Base-by-base conservation (phyloP, 2,888 invertebrate genomes). In the Scaptomyza caliginosa region DNA sequence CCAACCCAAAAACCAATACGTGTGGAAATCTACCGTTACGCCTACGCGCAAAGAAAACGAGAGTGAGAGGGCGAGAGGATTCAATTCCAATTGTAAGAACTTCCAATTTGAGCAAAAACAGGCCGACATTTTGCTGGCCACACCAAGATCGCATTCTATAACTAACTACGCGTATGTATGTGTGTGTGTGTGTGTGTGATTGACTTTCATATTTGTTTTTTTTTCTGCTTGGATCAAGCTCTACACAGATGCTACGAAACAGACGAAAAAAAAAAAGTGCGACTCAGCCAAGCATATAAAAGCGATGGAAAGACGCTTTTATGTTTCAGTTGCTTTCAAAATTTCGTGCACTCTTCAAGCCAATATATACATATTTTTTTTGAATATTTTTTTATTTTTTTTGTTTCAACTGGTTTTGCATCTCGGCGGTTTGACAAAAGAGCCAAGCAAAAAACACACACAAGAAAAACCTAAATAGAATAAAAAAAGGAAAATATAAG, bases 251-350 rank as follows among this genome's bases (percentile, higher is more conserved):
- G 28, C 34, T 62, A 60, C 13, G 11, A 11, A n/a, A n/a, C n/a
- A n/a, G n/a, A n/a, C n/a, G n/a, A n/a, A n/a, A 32, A 0, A 24
- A 24, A 2, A 32, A 74, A 62, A 71, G 42, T 60, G 62, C 58
- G 40, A 49, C 43, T 58, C 72, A 67, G 34, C 56, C 39, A 67
- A 82, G 70, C 88, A 68, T 83, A 83, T 83, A 83, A 83, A 83
- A 83, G 83, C 76, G 62, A 38, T 64, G 60, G 46, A 39, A 56
- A 67, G 62, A 54, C 67, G 64, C 64, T 57, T 57, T 67, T 39
- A 65, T 55, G 76, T 82, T 87, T 83, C 88, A 83, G 83, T 83
- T 85, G 86, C 76, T 67, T 69, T 59, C 52, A 68, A 87, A 85
- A 69, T 75, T 72, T 63, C 68, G 79, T 62, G 73, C 69, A 62